These are phyloP conservation scores for Drosophila cognata DNA, from an alignment of 2,888 invertebrate genomes.

Conservation along the genomic window DNA sequence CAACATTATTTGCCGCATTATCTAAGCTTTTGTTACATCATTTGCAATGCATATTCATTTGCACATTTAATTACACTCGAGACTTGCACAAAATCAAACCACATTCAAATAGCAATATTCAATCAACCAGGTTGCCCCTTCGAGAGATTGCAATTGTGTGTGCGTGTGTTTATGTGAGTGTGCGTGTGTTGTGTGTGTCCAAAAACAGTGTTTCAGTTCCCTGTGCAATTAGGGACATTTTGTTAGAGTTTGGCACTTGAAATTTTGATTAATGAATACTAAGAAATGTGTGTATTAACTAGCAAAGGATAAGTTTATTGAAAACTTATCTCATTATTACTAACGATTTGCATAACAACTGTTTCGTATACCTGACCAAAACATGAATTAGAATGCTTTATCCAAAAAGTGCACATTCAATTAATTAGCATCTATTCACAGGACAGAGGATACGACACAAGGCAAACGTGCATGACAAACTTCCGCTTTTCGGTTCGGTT, in stretches of 20 bases:
- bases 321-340: constrained; percentile 11
- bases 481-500: constrained; percentile 66
- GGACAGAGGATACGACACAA: constrained; percentile 41
- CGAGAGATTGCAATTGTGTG: constrained; percentile 9
- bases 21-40: constrained; percentile 39
- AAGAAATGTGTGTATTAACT: constrained; percentile 23
- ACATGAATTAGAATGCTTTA: constrained; percentile 9
- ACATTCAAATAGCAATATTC: constrained; percentile 73
- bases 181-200: constrained; percentile 10
- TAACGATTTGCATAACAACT: constrained; percentile 19
- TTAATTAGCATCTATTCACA: constrained; percentile 72
- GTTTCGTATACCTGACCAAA: constrained; percentile 22
- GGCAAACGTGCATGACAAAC: constrained; percentile 68
- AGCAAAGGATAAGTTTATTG: constrained; percentile 6
- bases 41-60: constrained; percentile 50
- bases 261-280: constrained; percentile 60
- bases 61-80: constrained; percentile 71
- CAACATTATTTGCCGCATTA: constrained; percentile 51
- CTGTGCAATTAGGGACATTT: constrained; percentile 58
- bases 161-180: constrained; percentile 1
- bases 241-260: constrained; percentile 23
- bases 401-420: constrained; percentile 47
- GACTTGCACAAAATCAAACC: constrained; percentile 71
- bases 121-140: constrained; percentile 55
- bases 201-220: constrained; percentile 43